phyloP scores from a whole-genome alignment of 2,113 vertebrate species.

The Dunckerocampus dactyliophorus region DNA sequence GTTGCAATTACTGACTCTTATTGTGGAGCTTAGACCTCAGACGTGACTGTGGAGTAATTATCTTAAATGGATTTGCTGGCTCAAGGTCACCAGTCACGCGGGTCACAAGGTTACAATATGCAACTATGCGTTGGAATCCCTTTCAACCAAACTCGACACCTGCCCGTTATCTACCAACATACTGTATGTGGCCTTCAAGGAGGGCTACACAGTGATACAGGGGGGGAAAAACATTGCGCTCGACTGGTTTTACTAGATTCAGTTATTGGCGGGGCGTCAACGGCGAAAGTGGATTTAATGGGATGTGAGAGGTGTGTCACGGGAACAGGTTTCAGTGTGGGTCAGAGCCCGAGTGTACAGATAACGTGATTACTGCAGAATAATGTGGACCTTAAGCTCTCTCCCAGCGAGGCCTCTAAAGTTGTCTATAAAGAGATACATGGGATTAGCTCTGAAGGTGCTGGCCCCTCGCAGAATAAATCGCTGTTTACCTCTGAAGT shows the following conservation, averaged over 20 bases:
- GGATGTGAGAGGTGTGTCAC: conserved; percentile 36
- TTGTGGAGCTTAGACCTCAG: conserved; percentile 17
- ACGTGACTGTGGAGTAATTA: conserved; percentile 22
- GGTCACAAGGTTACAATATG: conserved; percentile 43
- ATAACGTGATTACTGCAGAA: conserved; percentile 58
- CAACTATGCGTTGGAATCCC: conserved; percentile 19
- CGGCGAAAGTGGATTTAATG: conserved; percentile 50
- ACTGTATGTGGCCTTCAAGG: conserved; percentile 29
- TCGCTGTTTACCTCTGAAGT: conserved; percentile 28
- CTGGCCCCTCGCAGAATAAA: conserved; percentile 53
- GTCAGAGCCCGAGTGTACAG: conserved; percentile 38
- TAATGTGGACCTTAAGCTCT: conserved; percentile 43
- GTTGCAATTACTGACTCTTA: not conserved
- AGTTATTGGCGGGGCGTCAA: conserved; percentile 39
- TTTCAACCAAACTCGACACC: conserved; percentile 23
- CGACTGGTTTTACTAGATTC: conserved; percentile 34
- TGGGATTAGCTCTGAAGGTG: conserved; percentile 47
- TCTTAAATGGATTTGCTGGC: conserved; percentile 47
- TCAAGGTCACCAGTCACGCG: conserved; percentile 30
- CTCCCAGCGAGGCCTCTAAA: conserved; percentile 16
- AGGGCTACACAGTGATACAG: conserved; percentile 15
- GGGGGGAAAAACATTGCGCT: not conserved
- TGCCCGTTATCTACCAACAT: not conserved
- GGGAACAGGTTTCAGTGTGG: conserved; percentile 20
- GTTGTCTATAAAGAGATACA: conserved; percentile 51